phyloP scores from a whole-genome alignment of 92 coral and sea anemone species.

The Bergia sp. region DNA sequence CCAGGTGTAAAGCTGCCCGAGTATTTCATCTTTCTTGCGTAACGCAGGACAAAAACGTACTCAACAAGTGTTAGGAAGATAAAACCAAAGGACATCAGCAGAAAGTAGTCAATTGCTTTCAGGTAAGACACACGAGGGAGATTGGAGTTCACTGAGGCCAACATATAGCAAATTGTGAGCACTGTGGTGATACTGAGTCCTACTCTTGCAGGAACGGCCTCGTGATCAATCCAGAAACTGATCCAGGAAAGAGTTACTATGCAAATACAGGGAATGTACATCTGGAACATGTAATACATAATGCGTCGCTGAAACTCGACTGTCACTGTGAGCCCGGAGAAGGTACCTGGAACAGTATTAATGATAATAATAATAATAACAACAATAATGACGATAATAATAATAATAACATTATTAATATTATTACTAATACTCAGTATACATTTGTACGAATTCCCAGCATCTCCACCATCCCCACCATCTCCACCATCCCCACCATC shows the following conservation, averaged over 20 bases:
- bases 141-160: slow-evolving; percentile 90
- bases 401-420: no score
- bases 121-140: slow-evolving; percentile 95
- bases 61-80: slow-evolving; percentile 88
- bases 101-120: slow-evolving; percentile 92
- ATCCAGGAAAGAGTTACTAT: slow-evolving; percentile 95
- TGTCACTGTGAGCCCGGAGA: slow-evolving; percentile 90
- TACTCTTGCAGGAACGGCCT: slow-evolving; percentile 93
- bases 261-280: slow-evolving; percentile 93
- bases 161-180: slow-evolving; percentile 90
- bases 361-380: background rate
- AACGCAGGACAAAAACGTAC: slow-evolving; percentile 83
- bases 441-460: no score
- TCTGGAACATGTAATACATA: slow-evolving; percentile 91
- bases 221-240: slow-evolving; percentile 95
- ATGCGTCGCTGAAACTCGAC: slow-evolving; percentile 85
- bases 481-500: no score
- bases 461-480: no score
- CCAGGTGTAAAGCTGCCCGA: slow-evolving; percentile 77
- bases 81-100: slow-evolving; percentile 86
- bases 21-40: slow-evolving; percentile 73
- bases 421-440: no score
- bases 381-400: no score
- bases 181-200: slow-evolving; percentile 98
- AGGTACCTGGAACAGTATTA: slow-evolving; percentile 56